Evolutionary conservation across 2,797 vertebrate genomes (phyloP), one percentile per base, ranked within the genome.

Genomic region (Heteromormyrus szaboi): DNA sequence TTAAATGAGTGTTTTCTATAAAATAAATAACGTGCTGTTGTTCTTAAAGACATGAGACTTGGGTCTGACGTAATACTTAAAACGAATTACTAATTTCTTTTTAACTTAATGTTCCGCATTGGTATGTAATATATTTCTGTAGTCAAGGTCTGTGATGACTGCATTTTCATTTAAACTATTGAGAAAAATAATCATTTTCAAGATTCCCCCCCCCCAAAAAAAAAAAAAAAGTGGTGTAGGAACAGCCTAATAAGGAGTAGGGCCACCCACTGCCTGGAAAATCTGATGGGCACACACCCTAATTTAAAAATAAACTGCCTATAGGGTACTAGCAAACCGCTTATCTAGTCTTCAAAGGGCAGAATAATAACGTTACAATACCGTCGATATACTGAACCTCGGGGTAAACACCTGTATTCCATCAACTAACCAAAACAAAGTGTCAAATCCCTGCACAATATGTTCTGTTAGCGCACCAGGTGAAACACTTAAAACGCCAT

Each of bases 1-100:
- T 93, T 59, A 89, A 41, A 88, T 90, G 83, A 88, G 90, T 89
- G 86, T 93, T 95, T 95, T 93, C 89, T 93, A 93, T 90, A 94
- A 95, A 95, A 96, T 95, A 89, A 91, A 91, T 90, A 90, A 89
- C 8, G 3, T 41, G 85, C 9, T 83, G 79, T 83, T 83, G 46
- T n/a, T 53, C 41, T 86, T 56, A 17, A 37, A 1, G 4, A 53
- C 19, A 25, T 25, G 37, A 50, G 81, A 44, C 1, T 9, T 12
- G 46, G 48, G 11, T 54, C 51, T 56, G 33, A 12, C 1, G 0
- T 33, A 86, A 54, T 48, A 56, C 84, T 83, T 48, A 22, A 83
- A 37, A 76, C 0, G 5, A 7, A 22, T 59, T 9, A 9, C n/a
- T 65, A 29, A 68, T 68, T 68, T 68, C 3, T 33, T 33, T 33